Evolutionary conservation across 2,797 vertebrate species (phyloP), one percentile per base, ranked within the genome.

Genomic region (Choloepus didactylus): DNA sequence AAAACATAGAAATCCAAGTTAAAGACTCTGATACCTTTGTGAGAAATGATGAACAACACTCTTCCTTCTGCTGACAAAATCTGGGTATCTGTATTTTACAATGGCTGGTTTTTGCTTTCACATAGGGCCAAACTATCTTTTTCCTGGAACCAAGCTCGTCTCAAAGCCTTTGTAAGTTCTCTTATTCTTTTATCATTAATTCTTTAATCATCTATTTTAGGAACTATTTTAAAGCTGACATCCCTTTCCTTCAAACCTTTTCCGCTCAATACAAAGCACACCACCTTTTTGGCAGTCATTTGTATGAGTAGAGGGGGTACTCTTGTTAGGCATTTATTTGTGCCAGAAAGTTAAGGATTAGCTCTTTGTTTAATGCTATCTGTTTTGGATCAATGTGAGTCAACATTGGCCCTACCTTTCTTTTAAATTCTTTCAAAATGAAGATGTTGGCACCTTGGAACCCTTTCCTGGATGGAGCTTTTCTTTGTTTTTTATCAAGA

Each of bases 221-320:
- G 84, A 93, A 73, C 87, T 95, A 5, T 97, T 97, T 96, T 95
- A 91, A 96, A 82, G 95, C 87, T 94, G 89, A 95, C 64, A 90
- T 62, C 38, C 89, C 25, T 95, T 94, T 80, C 59, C 69, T 89
- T 93, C 59, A 88, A 89, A 93, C 66, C 75, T 91, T 96, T 96
- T 89, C 86, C 27, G 3, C 25, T 91, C 38, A 67, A 35, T 81
- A 88, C 73, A 94, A 80, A 97, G 64, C 76, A 51, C 7, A 93
- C 81, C 31, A 56, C 67, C 72, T 97, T 94, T 82, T 97, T 95
- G 93, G 87, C 90, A 94, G 76, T 91, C 41, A 54, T 95, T 93
- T 94, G 25, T 95, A 70, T 85, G 83, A 86, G 70, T 75, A 59
- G 88, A 91, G 79, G 62, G 44, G 54, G 41, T 95, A 93, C 76